phyloP scores from a whole-genome alignment of 1,140 invertebrate genomes.

The Drosophila sucinea region DNA sequence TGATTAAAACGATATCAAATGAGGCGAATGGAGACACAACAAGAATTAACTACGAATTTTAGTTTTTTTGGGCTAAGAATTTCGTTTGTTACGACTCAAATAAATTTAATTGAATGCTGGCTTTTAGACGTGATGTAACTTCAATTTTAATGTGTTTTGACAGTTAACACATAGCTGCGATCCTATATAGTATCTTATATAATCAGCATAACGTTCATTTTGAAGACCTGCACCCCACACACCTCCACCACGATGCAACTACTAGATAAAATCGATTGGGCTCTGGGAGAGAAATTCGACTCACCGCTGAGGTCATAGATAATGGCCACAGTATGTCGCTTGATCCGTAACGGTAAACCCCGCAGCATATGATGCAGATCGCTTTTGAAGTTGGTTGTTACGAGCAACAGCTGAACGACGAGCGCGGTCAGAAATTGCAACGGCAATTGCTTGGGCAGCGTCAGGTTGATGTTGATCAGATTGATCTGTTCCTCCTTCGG shows the following conservation, averaged over 20 bases:
- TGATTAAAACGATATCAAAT: background rate
- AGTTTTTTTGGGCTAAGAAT: constrained; percentile 24
- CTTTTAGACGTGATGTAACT: background rate
- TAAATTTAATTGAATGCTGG: constrained; percentile 30
- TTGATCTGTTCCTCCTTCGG: constrained; percentile 32
- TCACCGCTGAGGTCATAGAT: constrained; percentile 64
- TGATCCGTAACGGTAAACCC: constrained; percentile 47
- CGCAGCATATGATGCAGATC: constrained; percentile 64
- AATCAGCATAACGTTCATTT: too few species aligned
- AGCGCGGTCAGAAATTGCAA: constrained; percentile 50
- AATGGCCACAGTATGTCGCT: constrained; percentile 62
- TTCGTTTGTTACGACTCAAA: constrained; percentile 35
- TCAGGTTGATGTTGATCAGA: constrained; percentile 49
- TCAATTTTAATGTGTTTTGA: background rate
- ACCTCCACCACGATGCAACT: too few species aligned
- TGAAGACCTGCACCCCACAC: too few species aligned
- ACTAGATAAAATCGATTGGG: background rate
- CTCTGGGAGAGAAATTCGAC: constrained; percentile 19
- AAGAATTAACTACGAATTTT: constrained; percentile 24
- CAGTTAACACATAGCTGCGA: background rate
- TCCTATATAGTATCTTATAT: too few species aligned
- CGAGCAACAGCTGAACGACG: constrained; percentile 56
- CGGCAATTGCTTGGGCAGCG: constrained; percentile 53
- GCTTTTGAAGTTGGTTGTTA: constrained; percentile 52
- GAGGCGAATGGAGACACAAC: background rate